Evolutionary conservation across 2,797 vertebrate species (phyloP).

Genomic region (Xenops minutus): DNA sequence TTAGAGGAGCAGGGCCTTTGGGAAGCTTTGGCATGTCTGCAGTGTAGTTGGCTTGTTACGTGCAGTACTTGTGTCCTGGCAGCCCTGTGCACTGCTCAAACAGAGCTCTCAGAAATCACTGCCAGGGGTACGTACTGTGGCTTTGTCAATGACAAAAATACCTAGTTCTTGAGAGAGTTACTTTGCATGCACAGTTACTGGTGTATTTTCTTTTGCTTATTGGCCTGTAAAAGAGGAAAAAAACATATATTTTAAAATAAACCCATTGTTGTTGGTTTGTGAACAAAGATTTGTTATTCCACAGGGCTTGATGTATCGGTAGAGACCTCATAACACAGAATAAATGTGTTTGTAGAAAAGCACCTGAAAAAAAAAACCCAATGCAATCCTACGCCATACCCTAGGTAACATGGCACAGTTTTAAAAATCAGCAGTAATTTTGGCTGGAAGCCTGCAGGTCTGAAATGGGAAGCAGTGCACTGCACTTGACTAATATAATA

Average conservation of each 20-base stretch:
- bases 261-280: background rate
- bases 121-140: background rate
- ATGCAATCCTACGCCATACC: background rate
- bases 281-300: background rate
- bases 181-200: background rate
- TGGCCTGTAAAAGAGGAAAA: background rate
- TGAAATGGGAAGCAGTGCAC: background rate
- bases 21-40: background rate
- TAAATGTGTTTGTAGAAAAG: background rate
- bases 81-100: background rate
- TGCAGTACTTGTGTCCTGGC: constrained; percentile 22
- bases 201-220: background rate
- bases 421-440: background rate
- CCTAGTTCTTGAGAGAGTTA: background rate
- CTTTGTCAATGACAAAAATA: constrained; percentile 9
- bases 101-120: background rate
- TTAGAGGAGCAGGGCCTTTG: background rate
- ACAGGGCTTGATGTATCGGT: background rate
- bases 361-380: background rate
- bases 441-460: background rate
- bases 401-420: background rate
- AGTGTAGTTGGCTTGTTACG: background rate
- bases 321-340: background rate
- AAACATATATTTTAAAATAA: background rate
- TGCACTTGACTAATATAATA: background rate